Conservation (phyloP, 2,797 vertebrate genomes). For the Xenops minutus region DNA sequence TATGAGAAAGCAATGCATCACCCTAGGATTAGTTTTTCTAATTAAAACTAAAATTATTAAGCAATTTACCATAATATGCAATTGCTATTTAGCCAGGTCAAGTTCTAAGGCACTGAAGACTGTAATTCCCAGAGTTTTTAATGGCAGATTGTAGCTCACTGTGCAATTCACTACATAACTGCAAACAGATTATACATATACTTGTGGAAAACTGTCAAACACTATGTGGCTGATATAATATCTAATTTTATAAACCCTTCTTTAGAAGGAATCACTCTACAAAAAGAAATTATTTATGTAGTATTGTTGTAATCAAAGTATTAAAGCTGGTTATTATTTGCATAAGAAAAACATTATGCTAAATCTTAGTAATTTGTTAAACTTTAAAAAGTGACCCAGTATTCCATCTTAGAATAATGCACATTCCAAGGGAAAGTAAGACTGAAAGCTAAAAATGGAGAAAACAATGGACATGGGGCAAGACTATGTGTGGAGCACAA, state of each 20-base stretch:
- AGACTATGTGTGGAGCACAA: background rate
- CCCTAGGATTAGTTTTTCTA: background rate
- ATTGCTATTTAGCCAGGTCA: background rate
- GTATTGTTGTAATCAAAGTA: background rate
- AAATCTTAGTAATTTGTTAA: background rate
- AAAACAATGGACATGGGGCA: background rate
- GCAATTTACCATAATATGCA: background rate
- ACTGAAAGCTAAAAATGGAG: background rate
- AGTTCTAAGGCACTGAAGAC: background rate
- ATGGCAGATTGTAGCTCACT: background rate
- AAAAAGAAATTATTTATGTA: background rate
- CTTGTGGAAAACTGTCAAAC: background rate
- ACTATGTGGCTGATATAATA: background rate
- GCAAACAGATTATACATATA: background rate
- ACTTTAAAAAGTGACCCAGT: background rate
- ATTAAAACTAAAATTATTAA: background rate
- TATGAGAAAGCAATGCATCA: background rate
- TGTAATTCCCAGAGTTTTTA: background rate
- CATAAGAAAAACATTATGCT: background rate
- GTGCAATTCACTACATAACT: background rate
- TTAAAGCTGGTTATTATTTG: background rate
- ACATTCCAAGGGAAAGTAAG: background rate
- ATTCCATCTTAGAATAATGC: background rate
- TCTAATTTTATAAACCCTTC: background rate
- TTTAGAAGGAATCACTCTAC: background rate